A percentile compares a stretch with the other conserved stretches of the same genome.
These are phyloP conservation scores for Lophochroa leadbeateri DNA, from an alignment of 2,113 vertebrate genomes.

Conservation along the genomic window DNA sequence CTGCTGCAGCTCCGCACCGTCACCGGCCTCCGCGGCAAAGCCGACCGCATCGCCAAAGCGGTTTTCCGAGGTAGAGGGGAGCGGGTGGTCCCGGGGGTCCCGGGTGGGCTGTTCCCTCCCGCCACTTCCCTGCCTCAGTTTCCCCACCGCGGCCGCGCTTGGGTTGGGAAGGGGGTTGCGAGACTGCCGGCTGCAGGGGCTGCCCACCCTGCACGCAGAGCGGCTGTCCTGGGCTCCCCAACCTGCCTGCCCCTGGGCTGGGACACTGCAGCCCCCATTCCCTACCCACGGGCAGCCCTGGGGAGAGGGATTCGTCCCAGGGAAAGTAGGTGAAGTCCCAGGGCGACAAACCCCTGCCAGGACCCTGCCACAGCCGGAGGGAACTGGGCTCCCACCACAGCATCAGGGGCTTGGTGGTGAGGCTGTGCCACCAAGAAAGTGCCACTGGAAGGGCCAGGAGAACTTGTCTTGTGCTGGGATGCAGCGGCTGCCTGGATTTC, in stretches of 20 bases:
- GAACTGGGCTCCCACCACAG: neutral
- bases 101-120: no score
- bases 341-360: no score
- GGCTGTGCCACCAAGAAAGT: neutral
- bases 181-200: neutral
- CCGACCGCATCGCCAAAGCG: constrained; percentile 25
- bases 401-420: accelerated
- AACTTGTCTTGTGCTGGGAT: neutral
- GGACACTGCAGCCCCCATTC: neutral
- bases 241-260: accelerated
- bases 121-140: neutral
- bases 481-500: accelerated
- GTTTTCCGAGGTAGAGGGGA: neutral
- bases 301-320: no score
- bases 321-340: neutral
- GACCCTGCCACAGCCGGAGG: neutral
- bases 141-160: neutral
- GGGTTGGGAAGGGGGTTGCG: neutral
- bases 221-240: neutral
- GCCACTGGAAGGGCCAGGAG: neutral
- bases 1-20: constrained; percentile 16
- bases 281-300: no score
- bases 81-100: neutral
- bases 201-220: neutral
- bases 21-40: constrained; percentile 20